Percentiles rank a stretch among this genome's conserved stretches.
Evolutionary conservation across 1,140 invertebrate genomes (phyloP).

Genomic region (Samia ricini): DNA sequence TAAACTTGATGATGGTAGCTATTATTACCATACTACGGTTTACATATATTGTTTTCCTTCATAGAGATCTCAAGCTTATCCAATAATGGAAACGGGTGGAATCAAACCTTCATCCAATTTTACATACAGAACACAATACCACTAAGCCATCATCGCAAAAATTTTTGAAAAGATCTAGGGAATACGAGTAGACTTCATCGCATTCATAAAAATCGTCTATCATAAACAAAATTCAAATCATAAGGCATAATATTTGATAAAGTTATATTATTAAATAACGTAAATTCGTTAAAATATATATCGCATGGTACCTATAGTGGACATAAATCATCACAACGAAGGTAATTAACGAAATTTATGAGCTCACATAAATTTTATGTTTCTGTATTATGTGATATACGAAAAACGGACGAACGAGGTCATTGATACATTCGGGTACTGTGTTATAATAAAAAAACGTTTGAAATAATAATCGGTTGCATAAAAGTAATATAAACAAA

Average conservation of each 20-base stretch:
- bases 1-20: no score
- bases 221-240: background rate
- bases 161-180: no score
- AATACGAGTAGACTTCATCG: no score
- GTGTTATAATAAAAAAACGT: background rate
- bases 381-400: slow-evolving; percentile 33
- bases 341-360: slow-evolving; percentile 71
- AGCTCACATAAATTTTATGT: slow-evolving; percentile 54
- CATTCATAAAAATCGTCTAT: background rate
- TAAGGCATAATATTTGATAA: background rate
- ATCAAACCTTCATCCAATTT: no score
- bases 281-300: background rate
- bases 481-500: no score
- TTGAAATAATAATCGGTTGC: background rate
- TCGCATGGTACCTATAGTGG: slow-evolving; percentile 28
- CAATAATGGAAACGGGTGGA: no score
- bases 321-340: slow-evolving; percentile 55
- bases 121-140: no score
- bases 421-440: slow-evolving; percentile 26
- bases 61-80: no score
- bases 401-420: slow-evolving; percentile 27
- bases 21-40: no score
- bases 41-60: no score
- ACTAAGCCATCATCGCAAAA: no score
- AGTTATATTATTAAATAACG: background rate